Evolutionary conservation across 2,113 vertebrate genomes (phyloP).

Genomic region (Odontophorus gujanensis): DNA sequence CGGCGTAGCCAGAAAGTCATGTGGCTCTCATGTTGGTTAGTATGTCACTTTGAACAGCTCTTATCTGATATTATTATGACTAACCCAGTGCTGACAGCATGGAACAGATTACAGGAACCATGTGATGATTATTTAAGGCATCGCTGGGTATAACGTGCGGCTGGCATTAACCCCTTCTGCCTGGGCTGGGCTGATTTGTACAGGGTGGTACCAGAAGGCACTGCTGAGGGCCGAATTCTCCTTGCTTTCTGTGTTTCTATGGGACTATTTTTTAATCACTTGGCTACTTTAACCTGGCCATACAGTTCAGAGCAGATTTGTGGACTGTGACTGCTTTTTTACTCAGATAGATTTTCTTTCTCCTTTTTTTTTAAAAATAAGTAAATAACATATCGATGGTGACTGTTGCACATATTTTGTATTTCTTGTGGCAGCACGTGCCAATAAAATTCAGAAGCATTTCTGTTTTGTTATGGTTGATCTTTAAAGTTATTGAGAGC

Average conservation of each 20-base stretch:
- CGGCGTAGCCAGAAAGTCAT: constrained; percentile 89
- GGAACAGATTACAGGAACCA: constrained; percentile 91
- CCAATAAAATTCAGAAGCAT: constrained; percentile 68
- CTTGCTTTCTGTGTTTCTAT: constrained; percentile 2
- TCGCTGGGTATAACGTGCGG: constrained; percentile 65
- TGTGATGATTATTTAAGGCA: constrained; percentile 91
- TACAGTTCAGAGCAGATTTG: neutral
- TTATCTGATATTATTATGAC: constrained; percentile 96
- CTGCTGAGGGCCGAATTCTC: neutral
- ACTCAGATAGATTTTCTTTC: neutral
- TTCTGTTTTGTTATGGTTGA: constrained; percentile 74
- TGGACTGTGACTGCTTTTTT: neutral
- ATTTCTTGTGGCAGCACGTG: constrained; percentile 62
- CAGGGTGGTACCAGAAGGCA: neutral
- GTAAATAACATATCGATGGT: constrained; percentile 10
- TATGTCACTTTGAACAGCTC: constrained; percentile 85
- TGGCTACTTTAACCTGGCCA: neutral
- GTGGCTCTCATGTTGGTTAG: constrained; percentile 88
- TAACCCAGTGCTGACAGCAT: constrained; percentile 96
- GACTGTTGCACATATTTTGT: constrained; percentile 58
- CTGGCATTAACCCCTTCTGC: constrained; percentile 80
- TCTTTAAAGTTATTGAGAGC: constrained; percentile 79
- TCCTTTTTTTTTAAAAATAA: accelerated
- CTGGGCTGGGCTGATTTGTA: neutral
- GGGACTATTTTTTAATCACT: constrained; percentile 24